Percentiles rank a stretch among this genome's conserved stretches.
These are phyloP conservation scores for Drosophila atripex DNA, from an alignment of 2,888 invertebrate species.

Conservation along the genomic window DNA sequence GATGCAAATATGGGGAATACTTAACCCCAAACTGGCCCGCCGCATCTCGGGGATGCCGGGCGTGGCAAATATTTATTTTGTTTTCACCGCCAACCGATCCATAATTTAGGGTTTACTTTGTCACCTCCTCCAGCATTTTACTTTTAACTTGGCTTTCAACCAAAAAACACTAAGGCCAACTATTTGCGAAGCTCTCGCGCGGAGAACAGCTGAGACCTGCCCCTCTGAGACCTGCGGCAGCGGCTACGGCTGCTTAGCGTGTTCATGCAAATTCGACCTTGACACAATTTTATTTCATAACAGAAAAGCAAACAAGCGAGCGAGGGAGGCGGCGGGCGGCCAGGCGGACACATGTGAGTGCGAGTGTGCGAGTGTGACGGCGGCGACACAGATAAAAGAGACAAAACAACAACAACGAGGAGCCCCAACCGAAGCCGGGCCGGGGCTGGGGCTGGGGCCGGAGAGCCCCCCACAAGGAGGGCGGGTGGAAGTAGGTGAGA, in stretches of 20 bases:
- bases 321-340: conserved; percentile 19
- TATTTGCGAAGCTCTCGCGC: conserved; percentile 58
- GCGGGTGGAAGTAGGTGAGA: conserved; percentile 28
- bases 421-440: conserved; percentile 1
- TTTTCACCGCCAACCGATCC: conserved; percentile 14
- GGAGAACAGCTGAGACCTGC: conserved; percentile 56
- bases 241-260: conserved; percentile 64
- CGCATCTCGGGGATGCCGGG: conserved; percentile 20
- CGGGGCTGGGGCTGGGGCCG: conserved; percentile 4
- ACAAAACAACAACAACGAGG: conserved; percentile 17
- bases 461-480: conserved; percentile 4
- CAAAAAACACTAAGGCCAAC: conserved; percentile 29
- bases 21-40: conserved; percentile 9
- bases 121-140: conserved; percentile 45
- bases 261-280: conserved; percentile 82
- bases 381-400: conserved; percentile 38
- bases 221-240: background rate
- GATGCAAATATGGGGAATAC: conserved; percentile 17
- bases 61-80: conserved; percentile 34
- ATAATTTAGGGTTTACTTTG: conserved; percentile 70
- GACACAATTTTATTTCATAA: conserved; percentile 80
- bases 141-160: conserved; percentile 28
- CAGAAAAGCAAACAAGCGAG: conserved; percentile 73
- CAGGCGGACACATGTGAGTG: conserved; percentile 21
- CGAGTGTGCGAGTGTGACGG: conserved; percentile 49